Percentiles rank a stretch among this genome's conserved stretches.
Evolutionary conservation across 2,797 vertebrate species (phyloP).

Genomic region (Sardinella longiceps): DNA sequence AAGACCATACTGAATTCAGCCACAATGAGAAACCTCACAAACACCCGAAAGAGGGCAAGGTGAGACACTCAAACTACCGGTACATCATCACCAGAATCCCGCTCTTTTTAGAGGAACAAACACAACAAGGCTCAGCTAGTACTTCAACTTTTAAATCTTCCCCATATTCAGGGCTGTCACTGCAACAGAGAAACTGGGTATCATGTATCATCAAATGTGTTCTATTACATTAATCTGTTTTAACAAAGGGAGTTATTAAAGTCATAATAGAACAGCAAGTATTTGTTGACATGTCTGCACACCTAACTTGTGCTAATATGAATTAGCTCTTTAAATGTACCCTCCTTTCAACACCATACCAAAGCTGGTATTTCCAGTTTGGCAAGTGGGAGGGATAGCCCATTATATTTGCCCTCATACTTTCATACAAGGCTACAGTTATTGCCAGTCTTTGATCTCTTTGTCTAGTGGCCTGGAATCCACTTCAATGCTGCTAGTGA

Average conservation of each 20-base stretch:
- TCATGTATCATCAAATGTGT: not conserved
- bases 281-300: not conserved
- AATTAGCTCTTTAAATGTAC: not conserved
- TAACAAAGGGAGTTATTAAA: not conserved
- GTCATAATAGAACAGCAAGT: not conserved
- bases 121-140: not conserved
- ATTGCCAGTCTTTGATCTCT: not conserved
- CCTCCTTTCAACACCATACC: not conserved
- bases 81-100: not conserved
- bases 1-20: slow-evolving; percentile 83
- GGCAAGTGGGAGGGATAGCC: not conserved
- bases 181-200: not conserved
- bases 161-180: not conserved
- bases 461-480: not conserved
- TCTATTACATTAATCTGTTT: not conserved
- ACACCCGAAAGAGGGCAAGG: slow-evolving; percentile 78
- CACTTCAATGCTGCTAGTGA: not conserved
- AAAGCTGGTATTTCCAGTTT: slow-evolving; percentile 13
- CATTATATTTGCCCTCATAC: not conserved
- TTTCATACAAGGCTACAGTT: not conserved
- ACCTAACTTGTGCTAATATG: not conserved
- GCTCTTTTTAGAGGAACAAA: not conserved
- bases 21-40: slow-evolving; percentile 81
- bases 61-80: slow-evolving; percentile 63
- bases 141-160: not conserved